Percentiles rank a stretch among this genome's conserved stretches.
Conservation (phyloP, 2,113 vertebrate species). For the Neotoma lepida region DNA sequence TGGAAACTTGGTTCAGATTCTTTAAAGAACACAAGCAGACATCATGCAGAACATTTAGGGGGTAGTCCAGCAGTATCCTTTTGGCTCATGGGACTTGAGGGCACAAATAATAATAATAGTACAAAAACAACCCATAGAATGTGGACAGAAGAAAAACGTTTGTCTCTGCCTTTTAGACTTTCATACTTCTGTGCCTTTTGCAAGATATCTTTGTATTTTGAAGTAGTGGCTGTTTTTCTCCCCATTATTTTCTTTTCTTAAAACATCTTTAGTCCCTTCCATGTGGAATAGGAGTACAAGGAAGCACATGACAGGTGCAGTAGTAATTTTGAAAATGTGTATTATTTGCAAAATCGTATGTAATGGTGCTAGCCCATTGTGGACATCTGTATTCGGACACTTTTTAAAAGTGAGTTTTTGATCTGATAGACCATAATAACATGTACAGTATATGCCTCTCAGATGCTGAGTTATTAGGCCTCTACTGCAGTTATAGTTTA, state of each 20-base stretch:
- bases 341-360: conserved; percentile 71
- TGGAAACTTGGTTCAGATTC: conserved; percentile 59
- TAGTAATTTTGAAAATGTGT: conserved; percentile 72
- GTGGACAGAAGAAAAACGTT: conserved; percentile 47
- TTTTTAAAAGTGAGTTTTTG: conserved; percentile 71
- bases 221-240: conserved; percentile 36
- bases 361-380: conserved; percentile 65
- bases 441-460: conserved; percentile 35
- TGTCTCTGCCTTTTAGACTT: conserved; percentile 43
- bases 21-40: conserved; percentile 64
- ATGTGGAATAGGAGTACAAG: conserved; percentile 20
- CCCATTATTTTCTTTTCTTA: conserved; percentile 48
- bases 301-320: conserved; percentile 37
- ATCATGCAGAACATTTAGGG: conserved; percentile 58
- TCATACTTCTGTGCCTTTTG: not conserved
- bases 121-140: conserved; percentile 14
- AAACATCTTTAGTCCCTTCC: conserved; percentile 9
- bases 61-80: conserved; percentile 55
- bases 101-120: not conserved
- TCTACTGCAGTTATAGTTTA: conserved; percentile 66
- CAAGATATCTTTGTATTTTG: conserved; percentile 62
- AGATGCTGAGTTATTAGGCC: conserved; percentile 52
- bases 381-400: conserved; percentile 59
- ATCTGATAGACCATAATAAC: conserved; percentile 70
- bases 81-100: conserved; percentile 18